Base-by-base conservation (phyloP, 1,140 invertebrate species). In the Dinoponera quadriceps region DNA sequence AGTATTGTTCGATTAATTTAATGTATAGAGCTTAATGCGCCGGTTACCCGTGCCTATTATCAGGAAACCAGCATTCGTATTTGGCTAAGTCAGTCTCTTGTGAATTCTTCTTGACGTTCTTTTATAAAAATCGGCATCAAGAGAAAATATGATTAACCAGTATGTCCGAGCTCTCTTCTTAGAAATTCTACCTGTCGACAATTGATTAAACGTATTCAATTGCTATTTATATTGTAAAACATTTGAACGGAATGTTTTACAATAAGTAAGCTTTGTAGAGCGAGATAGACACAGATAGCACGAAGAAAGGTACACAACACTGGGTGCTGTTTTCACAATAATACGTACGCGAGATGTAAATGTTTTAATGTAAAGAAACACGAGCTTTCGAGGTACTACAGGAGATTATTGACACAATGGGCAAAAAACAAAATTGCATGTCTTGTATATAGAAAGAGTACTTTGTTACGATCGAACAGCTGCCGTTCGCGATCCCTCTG, bases 1-100 rank as follows among this genome's bases (percentile, higher is more conserved):
- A 83, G 59, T 83, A 20, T 86, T 85, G 69, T 78, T 80, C 29
- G 18, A 57, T 14, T 51, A 9, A 59, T 81, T 84, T 81, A 49
- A 75, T 48, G 51, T 75, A 69, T 18, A 57, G n/a, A n/a, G 55
- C 72, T 85, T 81, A 71, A 57, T 18, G 27, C 14, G 7, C 22
- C 65, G 29, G 18, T 62, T 55, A 82, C 66, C 27, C 13, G 65
- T 85, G 82, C 13, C 29, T 88, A 82, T 82, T 87, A 87, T 84
- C 87, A 78, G 9, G 9, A 82, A 82, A 20, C 57, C 27, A 73
- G 9, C 77, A 69, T 27, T 78, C 33, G 27, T 87, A 51, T 78
- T 27, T 16, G 14, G 57, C 13, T 51, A 20, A 57, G 57, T 16
- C 16, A 29, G 54, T 65, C n/a, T 63, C 1, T n/a, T 54, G 27